phyloP scores from a whole-genome alignment of 2,888 invertebrate genomes.

The Oscheius sp. region DNA sequence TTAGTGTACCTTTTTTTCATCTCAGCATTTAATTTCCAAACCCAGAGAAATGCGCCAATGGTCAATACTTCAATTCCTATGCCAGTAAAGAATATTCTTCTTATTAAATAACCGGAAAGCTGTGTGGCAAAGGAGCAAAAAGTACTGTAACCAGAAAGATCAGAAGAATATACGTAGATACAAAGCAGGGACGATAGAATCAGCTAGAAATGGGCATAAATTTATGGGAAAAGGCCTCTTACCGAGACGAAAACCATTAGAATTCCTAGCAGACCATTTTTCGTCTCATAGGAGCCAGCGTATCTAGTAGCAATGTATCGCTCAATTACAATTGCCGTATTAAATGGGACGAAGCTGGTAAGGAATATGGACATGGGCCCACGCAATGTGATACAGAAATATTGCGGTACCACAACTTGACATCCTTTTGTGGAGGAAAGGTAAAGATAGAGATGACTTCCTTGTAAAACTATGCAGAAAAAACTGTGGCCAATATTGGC shows the following conservation, averaged over 20 bases:
- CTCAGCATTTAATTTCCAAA: background rate
- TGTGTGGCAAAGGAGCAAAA: background rate
- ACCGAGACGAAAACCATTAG: background rate
- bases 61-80: background rate
- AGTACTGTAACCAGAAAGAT: background rate
- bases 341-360: conserved; percentile 15
- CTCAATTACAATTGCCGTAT: conserved; percentile 10
- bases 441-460: conserved; percentile 16
- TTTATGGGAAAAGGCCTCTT: background rate
- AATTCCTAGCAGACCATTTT: background rate
- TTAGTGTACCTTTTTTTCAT: background rate
- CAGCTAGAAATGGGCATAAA: background rate
- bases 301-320: background rate
- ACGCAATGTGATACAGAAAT: conserved; percentile 7
- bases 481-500: conserved; percentile 20
- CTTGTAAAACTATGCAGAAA: conserved; percentile 4
- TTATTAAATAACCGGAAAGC: background rate
- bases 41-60: background rate
- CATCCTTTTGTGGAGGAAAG: background rate
- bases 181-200: background rate
- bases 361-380: conserved; percentile 1
- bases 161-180: background rate
- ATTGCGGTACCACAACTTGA: background rate
- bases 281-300: background rate
- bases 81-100: background rate